A percentile compares a stretch with the other conserved stretches of the same genome.
Conservation (phyloP, 2,888 invertebrate genomes). For the Drosophila paucipuncta region DNA sequence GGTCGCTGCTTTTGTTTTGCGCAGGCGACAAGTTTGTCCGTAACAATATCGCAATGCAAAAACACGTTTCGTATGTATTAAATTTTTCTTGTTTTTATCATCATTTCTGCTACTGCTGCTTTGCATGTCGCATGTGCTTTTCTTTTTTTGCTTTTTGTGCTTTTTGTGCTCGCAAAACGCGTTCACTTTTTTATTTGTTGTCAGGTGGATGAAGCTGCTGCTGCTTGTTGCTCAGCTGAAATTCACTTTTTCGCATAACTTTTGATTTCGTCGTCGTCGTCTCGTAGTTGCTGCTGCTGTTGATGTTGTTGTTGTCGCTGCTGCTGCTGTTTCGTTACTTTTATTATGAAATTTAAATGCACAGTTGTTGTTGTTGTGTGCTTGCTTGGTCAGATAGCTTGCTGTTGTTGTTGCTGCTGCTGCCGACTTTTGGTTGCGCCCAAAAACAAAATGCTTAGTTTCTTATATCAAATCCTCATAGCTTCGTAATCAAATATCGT, state of each 20-base stretch:
- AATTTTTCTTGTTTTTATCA: not conserved
- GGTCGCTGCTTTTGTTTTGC: conserved; percentile 38
- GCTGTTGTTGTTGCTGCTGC: conserved; percentile 26
- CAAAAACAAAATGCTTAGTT: conserved; percentile 72
- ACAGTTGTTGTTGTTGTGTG: conserved; percentile 15
- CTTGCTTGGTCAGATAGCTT: conserved; percentile 38
- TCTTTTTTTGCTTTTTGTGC: not conserved
- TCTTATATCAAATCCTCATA: conserved; percentile 71
- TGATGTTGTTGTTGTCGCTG: conserved; percentile 1
- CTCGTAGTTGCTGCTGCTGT: conserved; percentile 9
- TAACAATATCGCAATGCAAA: conserved; percentile 42
- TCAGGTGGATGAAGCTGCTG: conserved; percentile 63
- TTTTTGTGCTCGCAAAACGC: conserved; percentile 31
- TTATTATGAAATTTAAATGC: conserved; percentile 70
- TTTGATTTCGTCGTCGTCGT: conserved; percentile 61
- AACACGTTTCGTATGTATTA: conserved; percentile 41
- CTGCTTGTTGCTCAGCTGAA: conserved; percentile 41
- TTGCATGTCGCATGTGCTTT: conserved; percentile 35
- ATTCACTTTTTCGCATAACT: conserved; percentile 74
- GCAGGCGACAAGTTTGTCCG: conserved; percentile 67
- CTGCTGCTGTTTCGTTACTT: conserved; percentile 45
- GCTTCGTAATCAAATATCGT: conserved; percentile 65
- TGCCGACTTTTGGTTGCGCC: conserved; percentile 37
- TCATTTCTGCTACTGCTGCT: conserved; percentile 18
- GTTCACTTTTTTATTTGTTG: conserved; percentile 48